Conservation (phyloP, 1,140 invertebrate species). For the Gonioctena quinquepunctata region DNA sequence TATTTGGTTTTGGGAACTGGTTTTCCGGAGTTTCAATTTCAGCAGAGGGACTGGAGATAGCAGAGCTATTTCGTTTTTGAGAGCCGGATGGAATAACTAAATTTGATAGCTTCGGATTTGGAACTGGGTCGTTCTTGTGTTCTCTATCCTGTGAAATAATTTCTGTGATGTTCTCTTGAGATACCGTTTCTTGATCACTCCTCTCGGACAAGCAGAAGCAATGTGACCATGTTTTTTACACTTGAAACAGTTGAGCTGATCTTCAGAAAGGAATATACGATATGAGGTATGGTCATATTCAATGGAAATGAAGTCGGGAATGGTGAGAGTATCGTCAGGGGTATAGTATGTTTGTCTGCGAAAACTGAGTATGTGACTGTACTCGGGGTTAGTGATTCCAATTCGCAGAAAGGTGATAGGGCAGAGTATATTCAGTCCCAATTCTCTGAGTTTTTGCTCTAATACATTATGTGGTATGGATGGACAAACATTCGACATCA, state of each 20-base stretch:
- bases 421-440: slow-evolving; percentile 6
- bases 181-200: no score
- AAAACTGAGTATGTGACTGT: slow-evolving; percentile 15
- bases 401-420: neutral
- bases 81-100: no score
- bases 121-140: no score
- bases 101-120: no score
- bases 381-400: neutral
- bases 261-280: slow-evolving; percentile 3
- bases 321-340: slow-evolving; percentile 3
- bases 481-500: slow-evolving; percentile 11
- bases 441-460: neutral
- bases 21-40: no score
- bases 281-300: slow-evolving; percentile 7
- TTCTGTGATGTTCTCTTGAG: no score
- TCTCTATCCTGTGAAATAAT: no score
- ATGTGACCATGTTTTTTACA: slow-evolving; percentile 6
- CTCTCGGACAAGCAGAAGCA: neutral
- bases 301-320: slow-evolving; percentile 9
- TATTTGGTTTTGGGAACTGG: no score
- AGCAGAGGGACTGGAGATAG: no score
- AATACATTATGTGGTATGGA: slow-evolving; percentile 4
- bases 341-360: slow-evolving; percentile 12
- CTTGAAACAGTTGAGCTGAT: slow-evolving; percentile 2
- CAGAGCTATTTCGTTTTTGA: no score